These are phyloP conservation scores for Melanostigma gelatinosum DNA, from an alignment of 2,113 vertebrate genomes.

Conservation along the genomic window DNA sequence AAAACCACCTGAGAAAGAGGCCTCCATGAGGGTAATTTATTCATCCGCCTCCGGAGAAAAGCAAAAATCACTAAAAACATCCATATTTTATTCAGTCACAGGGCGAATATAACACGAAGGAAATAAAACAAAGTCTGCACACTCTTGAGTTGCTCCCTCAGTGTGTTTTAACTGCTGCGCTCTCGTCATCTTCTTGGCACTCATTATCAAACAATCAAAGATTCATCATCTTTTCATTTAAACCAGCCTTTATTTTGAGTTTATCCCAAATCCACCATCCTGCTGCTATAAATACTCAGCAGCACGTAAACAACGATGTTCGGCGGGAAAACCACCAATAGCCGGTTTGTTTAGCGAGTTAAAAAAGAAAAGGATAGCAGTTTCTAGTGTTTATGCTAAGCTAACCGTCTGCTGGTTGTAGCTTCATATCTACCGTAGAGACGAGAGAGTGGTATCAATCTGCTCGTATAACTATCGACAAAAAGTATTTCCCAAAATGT, in stretches of 20 bases:
- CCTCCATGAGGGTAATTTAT: not conserved
- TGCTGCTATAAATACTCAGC: not conserved
- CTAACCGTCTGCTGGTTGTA: not conserved
- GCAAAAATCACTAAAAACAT: not conserved
- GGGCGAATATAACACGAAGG: not conserved
- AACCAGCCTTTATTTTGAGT: not conserved
- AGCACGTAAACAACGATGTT: too few relatives aligned
- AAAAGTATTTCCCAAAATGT: not conserved
- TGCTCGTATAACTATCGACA: not conserved
- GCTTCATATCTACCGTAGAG: not conserved
- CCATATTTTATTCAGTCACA: too few relatives aligned
- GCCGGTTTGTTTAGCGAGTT: not conserved
- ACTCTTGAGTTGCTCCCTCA: not conserved
- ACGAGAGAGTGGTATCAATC: too few relatives aligned
- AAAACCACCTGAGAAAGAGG: not conserved
- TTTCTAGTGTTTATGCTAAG: not conserved
- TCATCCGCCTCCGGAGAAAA: not conserved
- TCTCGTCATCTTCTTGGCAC: conserved; percentile 2
- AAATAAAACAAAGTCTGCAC: conserved; percentile 2
- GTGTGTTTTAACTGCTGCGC: conserved; percentile 7
- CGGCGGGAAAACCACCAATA: not conserved
- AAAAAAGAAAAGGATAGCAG: too few relatives aligned
- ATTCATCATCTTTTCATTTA: conserved; percentile 23
- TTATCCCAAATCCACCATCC: not conserved
- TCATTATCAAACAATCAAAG: conserved; percentile 16